Evolutionary conservation across 2,888 invertebrate species (phyloP).

Genomic region (Cheilosia vernalis): DNA sequence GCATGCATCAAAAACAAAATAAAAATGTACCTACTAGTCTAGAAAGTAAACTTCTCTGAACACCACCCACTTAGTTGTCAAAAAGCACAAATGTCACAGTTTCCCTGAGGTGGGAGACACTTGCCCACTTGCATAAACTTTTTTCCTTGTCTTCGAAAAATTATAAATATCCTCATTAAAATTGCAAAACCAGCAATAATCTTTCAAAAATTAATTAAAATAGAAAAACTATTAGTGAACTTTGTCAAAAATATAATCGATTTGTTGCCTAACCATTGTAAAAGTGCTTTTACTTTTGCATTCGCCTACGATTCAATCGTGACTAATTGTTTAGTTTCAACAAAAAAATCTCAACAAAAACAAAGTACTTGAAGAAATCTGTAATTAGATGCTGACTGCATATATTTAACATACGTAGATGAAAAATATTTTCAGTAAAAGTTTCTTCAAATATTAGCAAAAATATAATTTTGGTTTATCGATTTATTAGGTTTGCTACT

Average conservation of each 20-base stretch:
- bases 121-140: slow-evolving; percentile 49
- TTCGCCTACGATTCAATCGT: slow-evolving; percentile 26
- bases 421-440: not conserved
- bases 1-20: not conserved
- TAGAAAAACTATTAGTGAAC: not conserved
- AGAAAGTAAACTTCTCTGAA: not conserved
- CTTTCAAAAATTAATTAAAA: not conserved
- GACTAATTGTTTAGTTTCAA: slow-evolving; percentile 67
- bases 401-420: slow-evolving; percentile 54
- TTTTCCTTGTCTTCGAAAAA: slow-evolving; percentile 8
- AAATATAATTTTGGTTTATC: slow-evolving; percentile 32
- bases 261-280: not conserved
- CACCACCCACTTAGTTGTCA: slow-evolving; percentile 17
- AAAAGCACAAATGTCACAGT: slow-evolving; percentile 2
- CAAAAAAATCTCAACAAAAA: slow-evolving; percentile 34
- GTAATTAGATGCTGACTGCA: slow-evolving; percentile 52
- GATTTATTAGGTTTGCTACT: slow-evolving; percentile 63
- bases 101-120: slow-evolving; percentile 26
- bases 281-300: slow-evolving; percentile 11
- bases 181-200: not conserved
- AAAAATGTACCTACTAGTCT: not conserved
- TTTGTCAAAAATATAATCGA: not conserved
- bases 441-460: not conserved
- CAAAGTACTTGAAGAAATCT: slow-evolving; percentile 42
- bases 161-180: slow-evolving; percentile 7